Base-by-base conservation (phyloP, 2,113 vertebrate genomes). In the Xenopus borealis region DNA sequence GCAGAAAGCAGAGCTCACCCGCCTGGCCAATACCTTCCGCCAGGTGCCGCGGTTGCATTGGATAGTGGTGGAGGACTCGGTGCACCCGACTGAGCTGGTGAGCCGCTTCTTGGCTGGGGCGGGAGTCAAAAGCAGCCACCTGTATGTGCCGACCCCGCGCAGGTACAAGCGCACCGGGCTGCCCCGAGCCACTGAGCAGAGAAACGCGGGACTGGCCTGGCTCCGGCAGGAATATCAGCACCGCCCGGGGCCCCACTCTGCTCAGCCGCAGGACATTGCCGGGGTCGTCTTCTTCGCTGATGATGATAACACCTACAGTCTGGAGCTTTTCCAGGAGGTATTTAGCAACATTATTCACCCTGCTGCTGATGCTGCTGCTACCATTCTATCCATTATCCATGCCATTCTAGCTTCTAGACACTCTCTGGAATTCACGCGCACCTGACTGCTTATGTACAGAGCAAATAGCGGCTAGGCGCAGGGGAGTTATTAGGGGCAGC, bases 221-320 rank as follows among this genome's bases (percentile, higher is more conserved):
- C 88, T 99, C 78, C 87, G 96, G 17, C 92, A 92, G 85, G 88
- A 93, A 63, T 92, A 94, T 80, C 85, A 50, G 47, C 46, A 47
- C 2, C 14, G 47, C 11, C 47, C 47, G 11, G 47, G 47, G 47
- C 47, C 3, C 4, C 47, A 12, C 14, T 4, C 14, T 10, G 47
- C 33, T 45, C 55, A 91, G 87, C 78, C 91, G 77, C 78, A 61
- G 19, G 81, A 86, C 6, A 92, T 94, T 80, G 50, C 91, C 3
- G 96, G 95, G 0, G 95, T 98, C 81, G 95, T 99, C 40, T 99
- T 95, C 86, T 99, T 99, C 87, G 97, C 97, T 3, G 97, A 99
- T 83, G 97, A 98, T 78, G 97, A 99, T 88, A 99, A 99, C 91
- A 98, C 96, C 52, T 99, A 99, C 90, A 99, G 97, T 72, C 92